A percentile compares a stretch with the other conserved stretches of the same genome.
These are phyloP conservation scores for Orthosia gracilis DNA, from an alignment of 2,888 invertebrate species.

Conservation along the genomic window DNA sequence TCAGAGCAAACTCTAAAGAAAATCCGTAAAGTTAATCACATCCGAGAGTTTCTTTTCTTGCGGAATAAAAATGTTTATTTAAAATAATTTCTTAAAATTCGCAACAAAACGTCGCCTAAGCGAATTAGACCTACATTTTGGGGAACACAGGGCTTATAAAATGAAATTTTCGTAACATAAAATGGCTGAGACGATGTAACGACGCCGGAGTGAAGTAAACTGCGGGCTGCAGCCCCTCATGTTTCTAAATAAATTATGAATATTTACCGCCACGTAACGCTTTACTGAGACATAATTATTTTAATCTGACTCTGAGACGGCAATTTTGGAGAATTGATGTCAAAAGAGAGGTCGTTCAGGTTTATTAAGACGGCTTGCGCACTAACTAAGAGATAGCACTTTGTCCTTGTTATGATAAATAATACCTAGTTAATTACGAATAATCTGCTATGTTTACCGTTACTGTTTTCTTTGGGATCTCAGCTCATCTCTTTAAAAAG, in stretches of 20 bases:
- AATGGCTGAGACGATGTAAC: slow-evolving; percentile 82
- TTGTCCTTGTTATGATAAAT: slow-evolving; percentile 48
- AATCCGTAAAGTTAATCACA: slow-evolving; percentile 61
- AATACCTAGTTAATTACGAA: slow-evolving; percentile 42
- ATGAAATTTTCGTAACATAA: slow-evolving; percentile 86
- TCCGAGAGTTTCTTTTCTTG: slow-evolving; percentile 45
- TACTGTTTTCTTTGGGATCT: slow-evolving; percentile 14
- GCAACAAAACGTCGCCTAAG: slow-evolving; percentile 72
- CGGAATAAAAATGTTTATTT: slow-evolving; percentile 60
- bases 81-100: slow-evolving; percentile 69
- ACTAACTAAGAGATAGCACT: slow-evolving; percentile 50
- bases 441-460: slow-evolving; percentile 23
- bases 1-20: slow-evolving; percentile 51
- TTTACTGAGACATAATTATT: slow-evolving; percentile 88
- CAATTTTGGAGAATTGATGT: slow-evolving; percentile 85
- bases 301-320: slow-evolving; percentile 85
- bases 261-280: slow-evolving; percentile 86
- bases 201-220: slow-evolving; percentile 78
- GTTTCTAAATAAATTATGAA: slow-evolving; percentile 89
- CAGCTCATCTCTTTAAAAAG: neutral
- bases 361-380: slow-evolving; percentile 58
- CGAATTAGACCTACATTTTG: slow-evolving; percentile 81
- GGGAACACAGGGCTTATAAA: slow-evolving; percentile 82
- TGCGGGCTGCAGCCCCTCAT: slow-evolving; percentile 81
- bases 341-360: slow-evolving; percentile 75